Percentiles rank a stretch among this genome's conserved stretches.
These are phyloP conservation scores for Saccostrea glomerata DNA, from an alignment of 1,140 invertebrate species.

Conservation along the genomic window DNA sequence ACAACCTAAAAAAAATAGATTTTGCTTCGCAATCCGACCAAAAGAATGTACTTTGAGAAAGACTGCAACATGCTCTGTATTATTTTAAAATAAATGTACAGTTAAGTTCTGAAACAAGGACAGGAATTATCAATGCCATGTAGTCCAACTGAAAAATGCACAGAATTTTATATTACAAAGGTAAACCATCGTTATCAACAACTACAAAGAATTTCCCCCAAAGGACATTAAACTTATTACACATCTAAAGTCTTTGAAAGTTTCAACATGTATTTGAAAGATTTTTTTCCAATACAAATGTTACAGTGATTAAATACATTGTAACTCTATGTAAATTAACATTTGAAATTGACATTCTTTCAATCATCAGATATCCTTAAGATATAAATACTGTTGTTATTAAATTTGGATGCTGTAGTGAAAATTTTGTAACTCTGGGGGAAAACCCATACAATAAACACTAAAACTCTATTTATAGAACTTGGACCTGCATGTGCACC, in stretches of 20 bases:
- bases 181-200: conserved; percentile 28
- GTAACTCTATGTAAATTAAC: too few species aligned
- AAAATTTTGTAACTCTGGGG: conserved; percentile 30
- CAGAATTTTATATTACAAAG: conserved; percentile 20
- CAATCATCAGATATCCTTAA: too few species aligned
- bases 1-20: too few species aligned
- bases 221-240: not conserved
- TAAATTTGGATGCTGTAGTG: not conserved
- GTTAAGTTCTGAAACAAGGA: conserved; percentile 34
- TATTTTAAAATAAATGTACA: conserved; percentile 19
- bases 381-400: not conserved
- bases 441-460: conserved; percentile 21
- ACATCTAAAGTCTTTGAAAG: too few species aligned
- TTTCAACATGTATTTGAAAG: too few species aligned
- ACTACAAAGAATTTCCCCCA: conserved; percentile 37
- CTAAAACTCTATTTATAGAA: conserved; percentile 30
- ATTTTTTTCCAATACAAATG: too few species aligned
- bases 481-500: conserved; percentile 34
- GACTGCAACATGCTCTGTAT: conserved; percentile 30
- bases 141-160: conserved; percentile 36
- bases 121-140: conserved; percentile 33
- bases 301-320: too few species aligned
- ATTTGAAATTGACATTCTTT: too few species aligned
- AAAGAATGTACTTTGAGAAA: not conserved
- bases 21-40: too few species aligned